phyloP scores from a whole-genome alignment of 2,113 vertebrate genomes.

The Sturnira hondurensis region DNA sequence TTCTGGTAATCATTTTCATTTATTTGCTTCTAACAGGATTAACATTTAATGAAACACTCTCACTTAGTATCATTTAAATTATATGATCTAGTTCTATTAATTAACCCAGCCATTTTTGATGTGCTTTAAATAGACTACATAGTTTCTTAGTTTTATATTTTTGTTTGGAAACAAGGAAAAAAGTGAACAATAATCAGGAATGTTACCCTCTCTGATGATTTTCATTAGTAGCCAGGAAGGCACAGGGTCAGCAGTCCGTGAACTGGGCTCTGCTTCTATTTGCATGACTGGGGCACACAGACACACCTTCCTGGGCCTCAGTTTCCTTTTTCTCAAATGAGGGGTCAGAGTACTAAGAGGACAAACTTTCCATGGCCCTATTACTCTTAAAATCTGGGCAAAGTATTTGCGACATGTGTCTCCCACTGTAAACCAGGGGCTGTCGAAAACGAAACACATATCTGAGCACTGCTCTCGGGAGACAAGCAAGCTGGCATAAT shows the following conservation, averaged over 20 bases:
- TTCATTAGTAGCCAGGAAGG: background rate
- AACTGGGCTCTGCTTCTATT: background rate
- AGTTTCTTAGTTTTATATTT: background rate
- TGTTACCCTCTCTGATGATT: background rate
- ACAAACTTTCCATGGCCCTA: background rate
- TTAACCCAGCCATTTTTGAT: background rate
- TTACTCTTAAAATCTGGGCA: background rate
- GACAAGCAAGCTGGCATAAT: background rate
- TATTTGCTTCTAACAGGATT: background rate
- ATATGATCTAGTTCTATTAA: slow-evolving; percentile 21
- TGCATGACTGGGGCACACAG: background rate
- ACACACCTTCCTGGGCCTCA: background rate
- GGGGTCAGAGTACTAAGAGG: background rate
- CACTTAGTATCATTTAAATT: slow-evolving; percentile 8
- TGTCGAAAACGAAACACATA: background rate
- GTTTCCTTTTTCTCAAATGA: background rate
- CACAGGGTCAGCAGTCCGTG: background rate
- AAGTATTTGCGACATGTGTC: background rate
- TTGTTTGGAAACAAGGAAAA: background rate
- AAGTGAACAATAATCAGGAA: background rate
- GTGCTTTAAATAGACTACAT: background rate
- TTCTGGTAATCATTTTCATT: background rate
- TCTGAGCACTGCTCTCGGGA: background rate
- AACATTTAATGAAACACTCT: background rate
- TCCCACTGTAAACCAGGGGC: background rate